These are phyloP conservation scores for Microdon myrmicae DNA, from an alignment of 2,888 invertebrate genomes.

Conservation along the genomic window DNA sequence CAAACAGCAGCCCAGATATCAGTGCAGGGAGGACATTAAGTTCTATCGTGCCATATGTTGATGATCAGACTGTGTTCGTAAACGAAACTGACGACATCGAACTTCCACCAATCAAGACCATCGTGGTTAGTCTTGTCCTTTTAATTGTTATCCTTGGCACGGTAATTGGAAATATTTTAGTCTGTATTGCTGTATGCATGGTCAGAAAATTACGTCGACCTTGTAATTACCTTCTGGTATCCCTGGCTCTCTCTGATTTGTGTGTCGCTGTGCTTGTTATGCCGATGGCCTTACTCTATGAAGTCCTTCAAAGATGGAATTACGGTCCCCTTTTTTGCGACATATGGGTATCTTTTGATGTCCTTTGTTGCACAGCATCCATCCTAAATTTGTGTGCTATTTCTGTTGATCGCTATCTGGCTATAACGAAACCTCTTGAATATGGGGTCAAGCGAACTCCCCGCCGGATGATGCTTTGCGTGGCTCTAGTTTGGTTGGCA, in stretches of 20 bases:
- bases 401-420: slow-evolving; percentile 94
- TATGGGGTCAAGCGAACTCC: slow-evolving; percentile 96
- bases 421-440: slow-evolving; percentile 91
- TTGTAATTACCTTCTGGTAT: slow-evolving; percentile 92
- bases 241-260: slow-evolving; percentile 94
- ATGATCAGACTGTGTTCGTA: slow-evolving; percentile 51
- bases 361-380: slow-evolving; percentile 97
- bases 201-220: slow-evolving; percentile 90
- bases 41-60: slow-evolving; percentile 33
- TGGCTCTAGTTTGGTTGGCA: slow-evolving; percentile 90
- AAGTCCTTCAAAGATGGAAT: slow-evolving; percentile 92
- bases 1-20: slow-evolving; percentile 54
- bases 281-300: slow-evolving; percentile 96
- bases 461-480: slow-evolving; percentile 88
- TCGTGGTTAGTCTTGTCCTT: slow-evolving; percentile 78
- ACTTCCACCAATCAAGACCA: slow-evolving; percentile 68
- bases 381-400: slow-evolving; percentile 98
- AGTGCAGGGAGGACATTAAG: slow-evolving; percentile 32
- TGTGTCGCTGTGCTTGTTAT: slow-evolving; percentile 96
- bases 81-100: slow-evolving; percentile 56
- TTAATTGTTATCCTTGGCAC: slow-evolving; percentile 82
- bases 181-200: slow-evolving; percentile 94
- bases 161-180: slow-evolving; percentile 88
- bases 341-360: slow-evolving; percentile 97
- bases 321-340: slow-evolving; percentile 93